Conservation (phyloP, 2,888 invertebrate genomes). For the Notocelia uddmanniana region DNA sequence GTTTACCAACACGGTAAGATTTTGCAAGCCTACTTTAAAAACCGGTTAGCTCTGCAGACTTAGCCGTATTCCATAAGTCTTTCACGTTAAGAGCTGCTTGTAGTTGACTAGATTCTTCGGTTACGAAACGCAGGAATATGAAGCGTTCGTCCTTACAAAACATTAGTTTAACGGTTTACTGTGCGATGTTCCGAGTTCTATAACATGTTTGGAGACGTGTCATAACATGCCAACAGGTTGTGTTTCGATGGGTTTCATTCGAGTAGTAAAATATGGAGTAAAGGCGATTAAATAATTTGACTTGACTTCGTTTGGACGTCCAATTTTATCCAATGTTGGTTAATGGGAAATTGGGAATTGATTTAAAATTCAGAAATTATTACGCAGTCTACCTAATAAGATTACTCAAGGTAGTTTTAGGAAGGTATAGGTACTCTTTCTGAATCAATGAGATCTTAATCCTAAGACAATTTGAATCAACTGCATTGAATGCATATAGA, state of each 20-base stretch:
- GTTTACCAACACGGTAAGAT: constrained; percentile 58
- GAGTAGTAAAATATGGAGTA: not conserved
- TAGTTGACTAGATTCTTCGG: constrained; percentile 18
- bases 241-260: constrained; percentile 1
- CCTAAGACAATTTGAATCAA: not conserved
- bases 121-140: constrained; percentile 33
- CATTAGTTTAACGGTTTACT: constrained; percentile 7
- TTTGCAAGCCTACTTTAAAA: constrained; percentile 77
- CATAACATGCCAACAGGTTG: constrained; percentile 39
- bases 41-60: constrained; percentile 71
- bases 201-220: constrained; percentile 39
- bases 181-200: constrained; percentile 8
- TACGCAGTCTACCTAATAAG: not conserved
- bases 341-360: not conserved
- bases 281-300: not conserved
- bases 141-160: constrained; percentile 25
- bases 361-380: not conserved
- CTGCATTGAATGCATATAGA: not conserved
- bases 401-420: too few species aligned
- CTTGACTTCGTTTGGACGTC: not conserved
- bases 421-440: not conserved
- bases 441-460: not conserved
- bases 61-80: constrained; percentile 24
- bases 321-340: not conserved
- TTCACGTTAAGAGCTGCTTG: constrained; percentile 23